A percentile compares a stretch with the other conserved stretches of the same genome.
Evolutionary conservation across 2,113 vertebrate species (phyloP).

Genomic region (Rhinoderma darwinii): DNA sequence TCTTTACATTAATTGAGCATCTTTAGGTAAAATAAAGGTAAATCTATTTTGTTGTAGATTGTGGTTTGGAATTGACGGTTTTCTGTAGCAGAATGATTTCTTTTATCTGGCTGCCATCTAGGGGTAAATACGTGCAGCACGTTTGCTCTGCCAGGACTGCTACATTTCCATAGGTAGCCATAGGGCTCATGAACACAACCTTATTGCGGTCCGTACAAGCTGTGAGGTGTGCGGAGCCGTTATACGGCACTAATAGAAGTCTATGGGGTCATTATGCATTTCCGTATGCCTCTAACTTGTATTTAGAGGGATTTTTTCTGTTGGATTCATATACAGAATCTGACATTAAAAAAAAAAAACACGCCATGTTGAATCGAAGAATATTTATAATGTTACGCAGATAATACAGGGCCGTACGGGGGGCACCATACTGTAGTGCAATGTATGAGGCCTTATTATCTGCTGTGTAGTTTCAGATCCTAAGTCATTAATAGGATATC

Average conservation of each 20-base stretch:
- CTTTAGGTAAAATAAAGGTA: too few species aligned
- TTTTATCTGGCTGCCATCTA: slow-evolving; percentile 13
- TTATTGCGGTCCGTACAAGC: background rate
- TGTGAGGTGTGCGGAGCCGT: background rate
- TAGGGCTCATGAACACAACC: background rate
- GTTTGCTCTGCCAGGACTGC: too few species aligned
- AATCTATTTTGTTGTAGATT: background rate
- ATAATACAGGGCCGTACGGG: too few species aligned
- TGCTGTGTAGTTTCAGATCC: background rate
- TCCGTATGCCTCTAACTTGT: too few species aligned
- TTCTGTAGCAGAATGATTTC: background rate
- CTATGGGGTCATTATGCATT: background rate
- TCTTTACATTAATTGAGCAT: too few species aligned
- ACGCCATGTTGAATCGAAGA: too few species aligned
- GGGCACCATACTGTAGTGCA: background rate
- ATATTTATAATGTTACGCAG: background rate
- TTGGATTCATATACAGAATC: too few species aligned
- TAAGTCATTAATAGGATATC: background rate
- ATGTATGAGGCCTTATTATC: background rate
- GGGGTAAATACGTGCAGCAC: background rate
- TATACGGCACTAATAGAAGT: background rate
- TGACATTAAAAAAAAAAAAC: too few species aligned
- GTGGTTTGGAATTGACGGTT: background rate
- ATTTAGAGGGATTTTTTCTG: too few species aligned
- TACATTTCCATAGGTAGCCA: background rate